Evolutionary conservation across 1,140 invertebrate genomes (phyloP).

Genomic region (Gonioctena quinquepunctata): DNA sequence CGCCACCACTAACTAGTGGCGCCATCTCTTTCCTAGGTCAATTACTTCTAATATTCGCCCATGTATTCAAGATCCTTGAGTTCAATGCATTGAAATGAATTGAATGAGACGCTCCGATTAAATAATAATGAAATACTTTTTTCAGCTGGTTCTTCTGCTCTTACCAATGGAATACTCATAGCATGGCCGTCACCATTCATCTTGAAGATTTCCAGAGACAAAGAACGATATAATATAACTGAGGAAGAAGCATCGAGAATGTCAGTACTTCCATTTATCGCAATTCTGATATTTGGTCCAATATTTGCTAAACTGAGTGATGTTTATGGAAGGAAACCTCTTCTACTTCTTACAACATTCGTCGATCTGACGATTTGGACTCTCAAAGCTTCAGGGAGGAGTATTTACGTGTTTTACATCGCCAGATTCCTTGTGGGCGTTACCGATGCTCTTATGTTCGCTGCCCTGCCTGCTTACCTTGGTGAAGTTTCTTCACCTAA

Average conservation of each 20-base stretch:
- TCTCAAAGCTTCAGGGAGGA: conserved; percentile 18
- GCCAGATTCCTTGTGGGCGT: conserved; percentile 38
- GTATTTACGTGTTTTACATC: conserved; percentile 50
- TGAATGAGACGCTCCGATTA: too few relatives aligned
- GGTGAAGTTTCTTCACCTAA: conserved; percentile 41
- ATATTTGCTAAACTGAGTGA: neutral
- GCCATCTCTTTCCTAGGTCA: too few relatives aligned
- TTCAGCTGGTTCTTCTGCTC: neutral
- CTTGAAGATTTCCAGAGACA: conserved; percentile 10
- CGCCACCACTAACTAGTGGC: too few relatives aligned
- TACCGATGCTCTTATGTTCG: conserved; percentile 35
- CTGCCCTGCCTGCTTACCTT: conserved; percentile 35
- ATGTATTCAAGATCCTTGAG: too few relatives aligned
- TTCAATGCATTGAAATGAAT: too few relatives aligned
- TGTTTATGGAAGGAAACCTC: neutral
- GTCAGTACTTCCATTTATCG: neutral
- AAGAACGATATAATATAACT: conserved; percentile 21
- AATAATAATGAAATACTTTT: too few relatives aligned
- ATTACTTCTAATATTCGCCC: too few relatives aligned
- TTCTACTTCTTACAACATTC: neutral
- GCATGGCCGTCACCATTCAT: conserved; percentile 22
- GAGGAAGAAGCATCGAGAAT: conserved; percentile 18
- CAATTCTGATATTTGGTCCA: neutral
- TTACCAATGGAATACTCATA: conserved; percentile 8
- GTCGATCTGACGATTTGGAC: neutral